Conservation (phyloP, 2,113 vertebrate species). For the Seriola aureovittata region DNA sequence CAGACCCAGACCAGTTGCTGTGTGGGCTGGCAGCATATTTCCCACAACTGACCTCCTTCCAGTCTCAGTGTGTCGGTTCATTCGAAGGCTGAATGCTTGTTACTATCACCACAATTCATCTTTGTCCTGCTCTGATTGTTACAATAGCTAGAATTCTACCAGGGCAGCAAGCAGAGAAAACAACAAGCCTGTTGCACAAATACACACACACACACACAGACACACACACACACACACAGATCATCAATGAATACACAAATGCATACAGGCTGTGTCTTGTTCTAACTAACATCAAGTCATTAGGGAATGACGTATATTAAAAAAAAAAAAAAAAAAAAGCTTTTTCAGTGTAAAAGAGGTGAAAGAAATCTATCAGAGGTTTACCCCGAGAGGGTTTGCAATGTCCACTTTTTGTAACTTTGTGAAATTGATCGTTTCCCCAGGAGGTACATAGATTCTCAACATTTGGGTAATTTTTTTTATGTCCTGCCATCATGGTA, state of each 20-base stretch:
- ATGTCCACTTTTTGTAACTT: neutral
- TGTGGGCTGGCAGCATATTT: constrained; percentile 57
- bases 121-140: constrained; percentile 45
- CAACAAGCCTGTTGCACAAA: neutral
- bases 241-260: neutral
- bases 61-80: constrained; percentile 34
- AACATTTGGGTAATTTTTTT: too few species aligned
- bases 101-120: constrained; percentile 50
- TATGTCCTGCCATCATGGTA: too few species aligned
- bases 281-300: neutral
- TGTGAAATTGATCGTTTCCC: too few species aligned
- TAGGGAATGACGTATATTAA: neutral
- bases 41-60: constrained; percentile 46
- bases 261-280: neutral
- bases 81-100: constrained; percentile 43
- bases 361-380: neutral
- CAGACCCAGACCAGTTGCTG: constrained; percentile 6
- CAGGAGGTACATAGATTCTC: too few species aligned
- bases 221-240: neutral
- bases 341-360: neutral
- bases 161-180: neutral
- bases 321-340: too few species aligned
- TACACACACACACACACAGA: neutral
- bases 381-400: neutral
- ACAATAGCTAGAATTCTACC: constrained; percentile 38